Conservation (phyloP, 2,797 vertebrate species). For the Crypturellus tataupa region DNA sequence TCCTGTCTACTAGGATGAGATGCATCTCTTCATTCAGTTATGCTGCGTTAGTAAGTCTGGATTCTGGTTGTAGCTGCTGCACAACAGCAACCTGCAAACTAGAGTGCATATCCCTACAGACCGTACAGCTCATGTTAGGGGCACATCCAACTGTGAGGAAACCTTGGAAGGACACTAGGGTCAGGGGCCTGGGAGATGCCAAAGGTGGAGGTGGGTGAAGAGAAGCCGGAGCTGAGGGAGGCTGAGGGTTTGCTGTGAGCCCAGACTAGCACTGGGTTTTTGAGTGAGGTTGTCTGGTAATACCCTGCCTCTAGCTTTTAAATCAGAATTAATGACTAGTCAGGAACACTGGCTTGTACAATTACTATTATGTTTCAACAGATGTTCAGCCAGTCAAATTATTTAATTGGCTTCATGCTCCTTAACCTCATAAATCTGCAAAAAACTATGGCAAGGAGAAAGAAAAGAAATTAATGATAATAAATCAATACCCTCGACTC, state of each 20-base stretch:
- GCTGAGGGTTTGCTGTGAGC: neutral
- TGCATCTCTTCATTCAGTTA: neutral
- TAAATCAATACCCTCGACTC: conserved; percentile 32
- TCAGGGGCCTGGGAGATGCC: neutral
- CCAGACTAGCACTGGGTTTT: neutral
- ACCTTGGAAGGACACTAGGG: neutral
- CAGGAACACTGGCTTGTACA: conserved; percentile 5
- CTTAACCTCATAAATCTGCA: conserved; percentile 62
- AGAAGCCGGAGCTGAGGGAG: neutral
- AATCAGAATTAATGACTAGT: conserved; percentile 59
- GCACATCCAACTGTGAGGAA: neutral
- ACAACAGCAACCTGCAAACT: neutral
- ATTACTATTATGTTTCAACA: conserved; percentile 59
- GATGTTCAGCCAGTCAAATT: conserved; percentile 62
- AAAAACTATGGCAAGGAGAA: conserved; percentile 38
- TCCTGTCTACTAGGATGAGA: neutral
- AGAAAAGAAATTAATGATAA: conserved; percentile 32
- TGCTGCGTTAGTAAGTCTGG: neutral
- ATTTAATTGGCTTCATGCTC: conserved; percentile 65
- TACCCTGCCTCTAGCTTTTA: neutral
- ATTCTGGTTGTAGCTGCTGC: neutral
- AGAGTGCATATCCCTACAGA: neutral
- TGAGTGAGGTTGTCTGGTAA: neutral
- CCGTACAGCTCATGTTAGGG: neutral
- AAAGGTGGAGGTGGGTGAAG: neutral